Evolutionary conservation across 2,888 invertebrate species (phyloP).

Genomic region (Lysandra coridon): DNA sequence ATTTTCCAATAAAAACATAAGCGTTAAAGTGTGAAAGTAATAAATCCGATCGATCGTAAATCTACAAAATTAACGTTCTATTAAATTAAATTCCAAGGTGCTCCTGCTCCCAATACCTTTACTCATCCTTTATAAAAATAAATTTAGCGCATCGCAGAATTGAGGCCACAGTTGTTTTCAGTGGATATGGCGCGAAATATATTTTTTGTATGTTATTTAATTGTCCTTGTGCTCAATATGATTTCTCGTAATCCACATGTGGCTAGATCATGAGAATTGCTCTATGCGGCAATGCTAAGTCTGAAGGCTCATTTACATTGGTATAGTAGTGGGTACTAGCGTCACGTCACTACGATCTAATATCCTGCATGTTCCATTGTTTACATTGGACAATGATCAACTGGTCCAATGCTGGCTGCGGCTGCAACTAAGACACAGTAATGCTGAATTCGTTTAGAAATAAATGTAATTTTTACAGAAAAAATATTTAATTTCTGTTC

Average conservation of each 20-base stretch:
- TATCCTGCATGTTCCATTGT: too few species aligned
- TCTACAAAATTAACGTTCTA: slow-evolving; percentile 31
- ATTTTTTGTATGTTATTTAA: slow-evolving; percentile 24
- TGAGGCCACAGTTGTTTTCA: slow-evolving; percentile 26
- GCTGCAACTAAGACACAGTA: too few species aligned
- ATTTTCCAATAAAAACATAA: slow-evolving; percentile 13
- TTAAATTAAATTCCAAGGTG: slow-evolving; percentile 7
- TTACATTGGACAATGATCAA: too few species aligned
- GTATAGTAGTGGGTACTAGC: background rate
- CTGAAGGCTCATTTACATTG: background rate
- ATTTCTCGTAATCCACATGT: slow-evolving; percentile 16
- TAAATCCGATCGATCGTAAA: slow-evolving; percentile 8
- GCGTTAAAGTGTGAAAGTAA: slow-evolving; percentile 12
- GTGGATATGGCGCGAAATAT: slow-evolving; percentile 24
- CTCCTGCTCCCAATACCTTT: slow-evolving; percentile 39
- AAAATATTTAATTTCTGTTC: too few species aligned
- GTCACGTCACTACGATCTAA: background rate
- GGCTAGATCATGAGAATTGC: background rate
- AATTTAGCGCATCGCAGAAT: slow-evolving; percentile 33
- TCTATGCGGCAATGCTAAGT: background rate
- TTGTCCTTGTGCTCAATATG: slow-evolving; percentile 25
- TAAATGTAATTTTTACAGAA: too few species aligned
- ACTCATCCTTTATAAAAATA: slow-evolving; percentile 41
- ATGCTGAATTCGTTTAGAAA: too few species aligned
- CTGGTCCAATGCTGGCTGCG: too few species aligned